Percentiles rank a stretch among this genome's conserved stretches.
phyloP scores from a whole-genome alignment of 2,113 vertebrate genomes.

The Mormyrus iriodes region DNA sequence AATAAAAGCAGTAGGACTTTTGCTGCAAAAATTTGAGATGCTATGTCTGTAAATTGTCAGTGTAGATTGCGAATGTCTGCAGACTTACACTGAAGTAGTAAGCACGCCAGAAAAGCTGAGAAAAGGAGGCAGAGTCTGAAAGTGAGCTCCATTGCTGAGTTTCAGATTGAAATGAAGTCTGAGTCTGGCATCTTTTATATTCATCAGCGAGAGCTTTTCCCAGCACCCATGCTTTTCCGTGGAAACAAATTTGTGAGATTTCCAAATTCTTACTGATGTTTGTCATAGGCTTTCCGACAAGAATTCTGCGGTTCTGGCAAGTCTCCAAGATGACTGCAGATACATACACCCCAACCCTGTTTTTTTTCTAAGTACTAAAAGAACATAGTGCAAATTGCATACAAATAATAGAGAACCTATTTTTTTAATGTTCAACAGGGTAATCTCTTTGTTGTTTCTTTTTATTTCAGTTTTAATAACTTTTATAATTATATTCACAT shows the following conservation, averaged over 20 bases:
- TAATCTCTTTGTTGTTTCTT: neutral
- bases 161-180: neutral
- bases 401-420: neutral
- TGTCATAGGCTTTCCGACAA: neutral
- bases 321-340: neutral
- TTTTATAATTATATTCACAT: too few species aligned
- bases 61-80: neutral
- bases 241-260: neutral
- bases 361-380: neutral
- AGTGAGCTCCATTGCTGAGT: neutral
- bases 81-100: slow-evolving; percentile 1
- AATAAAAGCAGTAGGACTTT: neutral
- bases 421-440: neutral
- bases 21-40: slow-evolving; percentile 29
- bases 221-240: neutral
- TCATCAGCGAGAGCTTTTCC: neutral
- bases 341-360: neutral
- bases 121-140: neutral
- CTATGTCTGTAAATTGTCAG: neutral
- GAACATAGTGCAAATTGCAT: neutral
- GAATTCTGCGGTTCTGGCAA: neutral
- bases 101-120: neutral
- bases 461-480: neutral
- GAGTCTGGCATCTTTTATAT: neutral
- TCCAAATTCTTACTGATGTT: neutral